Base-by-base conservation (phyloP, 1,140 invertebrate genomes). In the Ladona fulva region DNA sequence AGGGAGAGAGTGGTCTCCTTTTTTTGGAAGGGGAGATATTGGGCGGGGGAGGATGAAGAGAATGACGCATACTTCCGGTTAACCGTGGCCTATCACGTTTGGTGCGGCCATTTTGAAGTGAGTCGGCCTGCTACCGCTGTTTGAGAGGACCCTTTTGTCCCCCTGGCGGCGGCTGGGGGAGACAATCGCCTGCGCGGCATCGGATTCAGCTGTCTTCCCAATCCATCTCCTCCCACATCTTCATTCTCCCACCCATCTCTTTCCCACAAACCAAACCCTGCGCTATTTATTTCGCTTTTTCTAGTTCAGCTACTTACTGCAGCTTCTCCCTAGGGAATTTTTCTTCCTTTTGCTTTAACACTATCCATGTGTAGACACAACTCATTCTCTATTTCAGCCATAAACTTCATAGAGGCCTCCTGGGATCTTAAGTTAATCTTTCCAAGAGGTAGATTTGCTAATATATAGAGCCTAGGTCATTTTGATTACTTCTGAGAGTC, bases 41-140 rank as follows among this genome's bases (percentile, higher is more conserved):
- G 16, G 52, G 52, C n/a, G 16, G 52, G 52, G 52, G 52, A 66
- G 52, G 52, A 22, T 22, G 52, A 52, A 52, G 44, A 52, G 44
- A 66, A 66, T 66, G 52, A 66, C 52, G 52, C 52, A 66, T 66
- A 66, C 52, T 66, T 66, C 52, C 52, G 52, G 52, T 66, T 66
- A 66, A 66, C 52, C 52, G 52, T 66, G 52, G 52, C 52, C 52
- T 66, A 66, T 66, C 52, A 12, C 52, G 52, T 66, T 66, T 66
- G 52, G 52, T 22, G 52, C 52, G 52, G 52, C 52, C 52, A 66
- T 66, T 66, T 66, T 66, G 52, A 66, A 66, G 52, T 22, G 52
- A 66, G 52, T 66, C 52, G 52, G 52, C 52, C 52, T 12, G 52
- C 52, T 66, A 22, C 16, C n/a, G 52, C 52, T 16, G 16, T 66